Conservation (phyloP, 2,888 invertebrate species). For the Buathra laborator region DNA sequence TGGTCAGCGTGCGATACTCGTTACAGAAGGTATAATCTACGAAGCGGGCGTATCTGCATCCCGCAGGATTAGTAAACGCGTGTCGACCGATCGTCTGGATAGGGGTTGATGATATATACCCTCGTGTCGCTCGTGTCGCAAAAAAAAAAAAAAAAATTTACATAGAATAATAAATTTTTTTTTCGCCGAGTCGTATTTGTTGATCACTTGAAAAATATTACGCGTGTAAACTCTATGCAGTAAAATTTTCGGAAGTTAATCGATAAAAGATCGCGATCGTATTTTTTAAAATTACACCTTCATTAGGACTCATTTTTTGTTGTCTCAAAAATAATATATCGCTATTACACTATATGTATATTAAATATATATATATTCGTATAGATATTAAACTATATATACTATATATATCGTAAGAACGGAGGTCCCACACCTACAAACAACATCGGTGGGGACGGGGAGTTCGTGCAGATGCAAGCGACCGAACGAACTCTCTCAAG, state of each 20-base stretch:
- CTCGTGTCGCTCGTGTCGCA: slow-evolving; percentile 32
- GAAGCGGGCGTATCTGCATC: neutral
- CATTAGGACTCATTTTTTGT: too few species aligned
- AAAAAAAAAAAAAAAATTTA: slow-evolving; percentile 13
- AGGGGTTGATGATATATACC: slow-evolving; percentile 17
- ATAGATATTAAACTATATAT: neutral
- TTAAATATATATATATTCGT: neutral
- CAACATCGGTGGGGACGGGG: slow-evolving; percentile 6
- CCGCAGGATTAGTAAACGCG: neutral
- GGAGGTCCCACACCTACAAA: slow-evolving; percentile 26
- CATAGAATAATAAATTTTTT: neutral
- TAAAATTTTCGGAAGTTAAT: neutral
- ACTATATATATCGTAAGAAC: neutral
- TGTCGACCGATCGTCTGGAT: neutral
- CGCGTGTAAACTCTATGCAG: too few species aligned
- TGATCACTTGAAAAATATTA: too few species aligned
- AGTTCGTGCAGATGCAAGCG: slow-evolving; percentile 16
- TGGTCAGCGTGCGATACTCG: slow-evolving; percentile 8
- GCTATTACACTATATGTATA: neutral
- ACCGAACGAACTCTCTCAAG: slow-evolving; percentile 32
- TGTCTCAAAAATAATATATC: too few species aligned
- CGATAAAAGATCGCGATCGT: neutral
- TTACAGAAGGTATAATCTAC: neutral
- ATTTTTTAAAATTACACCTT: neutral
- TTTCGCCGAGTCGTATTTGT: too few species aligned